These are phyloP conservation scores for Amphipyra berbera DNA, from an alignment of 2,888 invertebrate species.

Conservation along the genomic window DNA sequence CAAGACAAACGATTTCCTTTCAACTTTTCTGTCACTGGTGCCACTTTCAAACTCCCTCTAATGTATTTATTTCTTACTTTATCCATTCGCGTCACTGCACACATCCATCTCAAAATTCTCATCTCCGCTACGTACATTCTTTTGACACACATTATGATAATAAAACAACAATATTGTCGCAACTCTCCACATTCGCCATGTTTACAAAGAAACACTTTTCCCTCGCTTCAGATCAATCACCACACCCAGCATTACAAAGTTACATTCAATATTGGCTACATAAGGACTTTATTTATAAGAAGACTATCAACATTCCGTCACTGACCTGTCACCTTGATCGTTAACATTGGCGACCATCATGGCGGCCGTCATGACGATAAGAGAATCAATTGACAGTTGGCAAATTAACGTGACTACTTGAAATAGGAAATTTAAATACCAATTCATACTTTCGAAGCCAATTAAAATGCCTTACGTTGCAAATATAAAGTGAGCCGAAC, in stretches of 20 bases:
- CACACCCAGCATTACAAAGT: background rate
- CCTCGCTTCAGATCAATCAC: background rate
- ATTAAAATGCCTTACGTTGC: background rate
- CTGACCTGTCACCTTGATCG: slow-evolving; percentile 44
- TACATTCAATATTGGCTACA: slow-evolving; percentile 10
- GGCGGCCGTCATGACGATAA: slow-evolving; percentile 40
- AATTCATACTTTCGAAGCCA: background rate
- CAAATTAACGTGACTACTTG: slow-evolving; percentile 33
- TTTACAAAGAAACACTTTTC: too few species aligned
- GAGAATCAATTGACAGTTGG: slow-evolving; percentile 35
- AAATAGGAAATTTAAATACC: slow-evolving; percentile 8
- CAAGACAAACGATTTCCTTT: too few species aligned
- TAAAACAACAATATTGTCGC: too few species aligned
- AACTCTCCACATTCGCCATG: too few species aligned
- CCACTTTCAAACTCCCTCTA: too few species aligned
- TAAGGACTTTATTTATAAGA: slow-evolving; percentile 22
- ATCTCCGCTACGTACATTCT: too few species aligned
- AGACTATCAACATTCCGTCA: slow-evolving; percentile 24
- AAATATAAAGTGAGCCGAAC: background rate
- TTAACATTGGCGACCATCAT: slow-evolving; percentile 37
- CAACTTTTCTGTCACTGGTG: too few species aligned
- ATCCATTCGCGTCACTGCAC: too few species aligned
- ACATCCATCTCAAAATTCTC: too few species aligned
- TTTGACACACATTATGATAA: too few species aligned
- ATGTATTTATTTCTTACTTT: too few species aligned